Percentiles rank a stretch among this genome's conserved stretches.
These are phyloP conservation scores for Xerus inauris DNA, from an alignment of 2,113 vertebrate species.

Conservation along the genomic window DNA sequence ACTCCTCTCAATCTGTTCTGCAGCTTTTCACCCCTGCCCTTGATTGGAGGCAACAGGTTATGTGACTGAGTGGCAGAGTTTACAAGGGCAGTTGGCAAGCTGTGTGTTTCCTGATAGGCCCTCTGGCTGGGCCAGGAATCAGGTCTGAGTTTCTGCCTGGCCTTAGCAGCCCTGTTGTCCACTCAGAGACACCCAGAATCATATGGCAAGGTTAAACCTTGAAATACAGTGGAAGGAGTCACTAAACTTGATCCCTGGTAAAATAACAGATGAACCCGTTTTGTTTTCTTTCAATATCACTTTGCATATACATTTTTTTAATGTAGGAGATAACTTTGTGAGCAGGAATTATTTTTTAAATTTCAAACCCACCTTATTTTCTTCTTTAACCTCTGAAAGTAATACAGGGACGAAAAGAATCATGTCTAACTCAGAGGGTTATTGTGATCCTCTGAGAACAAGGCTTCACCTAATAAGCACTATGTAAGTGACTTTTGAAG, in stretches of 20 bases:
- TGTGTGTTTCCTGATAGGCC: neutral
- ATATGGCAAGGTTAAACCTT: neutral
- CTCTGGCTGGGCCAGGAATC: neutral
- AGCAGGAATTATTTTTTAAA: conserved; percentile 37
- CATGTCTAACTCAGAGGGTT: neutral
- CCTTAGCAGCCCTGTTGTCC: too few relatives aligned
- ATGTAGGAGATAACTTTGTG: neutral
- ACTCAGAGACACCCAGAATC: neutral
- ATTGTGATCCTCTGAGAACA: fast-evolving
- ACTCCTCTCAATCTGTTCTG: neutral
- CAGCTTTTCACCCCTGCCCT: neutral
- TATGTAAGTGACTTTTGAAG: neutral
- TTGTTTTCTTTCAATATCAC: neutral
- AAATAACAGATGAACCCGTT: neutral
- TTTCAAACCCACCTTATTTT: neutral
- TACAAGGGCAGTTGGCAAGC: neutral
- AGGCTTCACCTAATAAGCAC: fast-evolving
- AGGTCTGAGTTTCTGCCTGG: neutral
- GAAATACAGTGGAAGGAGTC: neutral
- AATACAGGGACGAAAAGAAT: neutral
- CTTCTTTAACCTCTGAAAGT: neutral
- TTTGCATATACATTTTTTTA: neutral
- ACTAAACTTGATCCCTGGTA: neutral
- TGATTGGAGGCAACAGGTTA: neutral
- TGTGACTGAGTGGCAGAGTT: neutral